A percentile compares a stretch with the other conserved stretches of the same genome.
These are phyloP conservation scores for Hydractinia echinata DNA, from an alignment of 30 jellyfish, hydroid and myxozoan species.

Conservation along the genomic window DNA sequence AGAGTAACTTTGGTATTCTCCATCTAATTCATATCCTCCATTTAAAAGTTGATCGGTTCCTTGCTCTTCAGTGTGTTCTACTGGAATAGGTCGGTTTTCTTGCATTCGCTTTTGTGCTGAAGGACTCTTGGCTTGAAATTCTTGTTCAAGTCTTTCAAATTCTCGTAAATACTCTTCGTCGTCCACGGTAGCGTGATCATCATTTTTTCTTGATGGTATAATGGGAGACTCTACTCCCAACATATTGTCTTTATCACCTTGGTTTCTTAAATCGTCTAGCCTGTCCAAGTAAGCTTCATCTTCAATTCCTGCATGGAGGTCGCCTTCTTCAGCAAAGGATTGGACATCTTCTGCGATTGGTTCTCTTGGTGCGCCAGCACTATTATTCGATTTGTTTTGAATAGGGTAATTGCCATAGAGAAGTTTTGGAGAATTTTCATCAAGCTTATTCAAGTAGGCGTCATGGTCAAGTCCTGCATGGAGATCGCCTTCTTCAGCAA, in stretches of 20 bases:
- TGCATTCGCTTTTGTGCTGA: background rate
- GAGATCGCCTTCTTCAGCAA: background rate
- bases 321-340: no score
- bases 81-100: background rate
- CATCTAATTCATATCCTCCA: no score
- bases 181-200: constrained; percentile 1
- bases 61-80: no score
- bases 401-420: no score
- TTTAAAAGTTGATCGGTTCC: no score
- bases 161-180: constrained; percentile 20
- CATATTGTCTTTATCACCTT: no score
- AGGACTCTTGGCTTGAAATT: background rate
- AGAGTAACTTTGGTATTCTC: no score
- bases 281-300: no score
- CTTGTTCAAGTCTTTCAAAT: constrained; percentile 1
- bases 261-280: no score
- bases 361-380: no score
- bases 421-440: background rate
- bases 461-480: constrained; percentile 1
- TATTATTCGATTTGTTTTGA: no score
- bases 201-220: background rate
- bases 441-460: background rate
- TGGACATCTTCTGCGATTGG: background rate
- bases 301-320: no score
- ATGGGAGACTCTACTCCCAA: constrained; percentile 24